Percentiles rank a stretch among this genome's conserved stretches.
Evolutionary conservation across 2,797 vertebrate genomes (phyloP).

Genomic region (Apogon talboti): DNA sequence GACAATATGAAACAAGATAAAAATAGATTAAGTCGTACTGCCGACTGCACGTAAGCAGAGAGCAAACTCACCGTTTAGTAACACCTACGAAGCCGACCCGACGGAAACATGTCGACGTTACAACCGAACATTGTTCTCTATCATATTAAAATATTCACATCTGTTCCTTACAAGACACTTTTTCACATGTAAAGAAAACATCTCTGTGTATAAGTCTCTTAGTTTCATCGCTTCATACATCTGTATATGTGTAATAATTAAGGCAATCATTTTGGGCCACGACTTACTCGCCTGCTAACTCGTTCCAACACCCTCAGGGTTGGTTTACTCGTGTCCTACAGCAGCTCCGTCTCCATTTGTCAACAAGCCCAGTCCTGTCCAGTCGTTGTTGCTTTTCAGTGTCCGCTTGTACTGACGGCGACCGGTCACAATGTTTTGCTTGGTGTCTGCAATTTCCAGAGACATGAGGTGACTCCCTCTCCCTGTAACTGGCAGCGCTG

Average conservation of each 20-base stretch:
- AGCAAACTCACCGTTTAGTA: constrained; percentile 77
- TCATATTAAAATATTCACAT: constrained; percentile 89
- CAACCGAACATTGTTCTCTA: constrained; percentile 83
- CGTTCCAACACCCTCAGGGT: constrained; percentile 63
- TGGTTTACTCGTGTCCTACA: constrained; percentile 59
- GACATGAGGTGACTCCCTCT: constrained; percentile 57
- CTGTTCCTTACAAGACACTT: constrained; percentile 85
- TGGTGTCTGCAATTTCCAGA: constrained; percentile 70
- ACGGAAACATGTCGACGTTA: constrained; percentile 83
- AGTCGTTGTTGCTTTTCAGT: constrained; percentile 61
- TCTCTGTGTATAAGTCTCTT: constrained; percentile 81
- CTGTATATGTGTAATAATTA: constrained; percentile 85
- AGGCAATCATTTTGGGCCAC: constrained; percentile 86
- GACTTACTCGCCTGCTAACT: constrained; percentile 76
- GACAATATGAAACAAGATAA: constrained; percentile 82
- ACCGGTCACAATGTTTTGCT: constrained; percentile 65
- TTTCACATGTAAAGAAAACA: constrained; percentile 83
- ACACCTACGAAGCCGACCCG: constrained; percentile 81
- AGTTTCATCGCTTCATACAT: constrained; percentile 77
- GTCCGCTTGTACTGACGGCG: constrained; percentile 57
- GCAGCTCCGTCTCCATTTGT: constrained; percentile 56
- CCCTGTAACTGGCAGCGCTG: constrained; percentile 78
- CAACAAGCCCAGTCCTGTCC: constrained; percentile 52
- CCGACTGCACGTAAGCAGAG: constrained; percentile 76
- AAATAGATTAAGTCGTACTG: constrained; percentile 77